Base-by-base conservation (phyloP, 1,140 invertebrate genomes). In the Macrobrachium rosenbergii region DNA sequence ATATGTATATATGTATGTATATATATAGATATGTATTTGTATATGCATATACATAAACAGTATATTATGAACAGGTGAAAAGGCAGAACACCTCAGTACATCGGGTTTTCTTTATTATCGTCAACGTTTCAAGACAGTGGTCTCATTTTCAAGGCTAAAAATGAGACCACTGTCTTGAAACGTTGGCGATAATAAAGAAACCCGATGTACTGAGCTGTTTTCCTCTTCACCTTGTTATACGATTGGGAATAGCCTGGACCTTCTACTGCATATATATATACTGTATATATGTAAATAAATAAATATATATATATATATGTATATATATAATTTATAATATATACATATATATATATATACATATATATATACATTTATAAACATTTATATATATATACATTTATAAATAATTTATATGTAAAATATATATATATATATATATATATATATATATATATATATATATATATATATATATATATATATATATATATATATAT, bases 251-350 rank as follows among this genome's bases (percentile, higher is more conserved):
- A 37, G 28, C 28, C 28, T 2, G 1, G 28, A 37, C 28, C 28
- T 37, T 3, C 3, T 37, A 37, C 28, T 37, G 28, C 28, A 37
- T 69, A 69, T 69, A 69, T 69, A 69, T 69, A 17, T 69, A 69
- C 10, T 23, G 0, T 23, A 23, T n/a, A n/a, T 69, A 69, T 19
- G 0, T 79, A 79, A 62, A 59, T 79, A 79, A 5, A 79, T 60
- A 79, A 5, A 79, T 79, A 79, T 79, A 59, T 59, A 79, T 79
- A 59, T 79, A 79, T 79, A 59, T 59, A 79, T 79, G 0, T 79
- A 62, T 79, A 59, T 79, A 79, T 79, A 59, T 60, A 78, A 59
- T 11, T 59, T 21, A 7, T 16, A 58, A 17, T 79, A 1, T 19
- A 58, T 52, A 14, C 14, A 59, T 79, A 19, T 59, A 52, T 79